Base-by-base conservation (phyloP, 1,140 invertebrate species). In the Ceratina japonica region DNA sequence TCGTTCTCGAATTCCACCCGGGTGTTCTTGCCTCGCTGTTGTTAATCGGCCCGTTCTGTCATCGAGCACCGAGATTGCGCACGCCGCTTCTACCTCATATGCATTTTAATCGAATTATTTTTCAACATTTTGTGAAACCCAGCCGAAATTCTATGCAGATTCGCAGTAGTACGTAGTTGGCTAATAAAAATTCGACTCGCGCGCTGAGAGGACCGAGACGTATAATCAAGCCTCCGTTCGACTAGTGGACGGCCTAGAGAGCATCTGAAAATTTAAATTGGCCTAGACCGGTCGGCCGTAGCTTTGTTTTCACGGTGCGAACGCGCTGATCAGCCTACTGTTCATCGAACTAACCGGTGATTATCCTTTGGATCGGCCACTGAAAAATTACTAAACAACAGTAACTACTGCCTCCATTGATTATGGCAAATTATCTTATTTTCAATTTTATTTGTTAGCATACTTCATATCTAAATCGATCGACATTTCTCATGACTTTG, bases 191-290 rank as follows among this genome's bases (percentile, higher is more conserved):
- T 85, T 85, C 73, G 79, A 37, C 75, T 63, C 75, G 64, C 59
- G 58, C 49, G 49, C 49, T 58, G 49, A 86, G 82, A 88, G 85
- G 88, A 81, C 78, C 87, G 72, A 71, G 71, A 82, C 79, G 77
- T 78, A 83, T 76, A 82, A 87, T 83, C 83, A 89, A 27, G 49
- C 70, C 69, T 37, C 20, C 16, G 63, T 65, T 62, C 70, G 62
- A 82, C 79, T 59, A 75, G 80, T 75, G 68, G 72, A 81, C 77
- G 61, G 70, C 77, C 75, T 56, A 87, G 76, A 88, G 86, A 83
- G 22, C 62, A 82, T 74, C 86, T 83, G 83, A 80, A 89, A 90
- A 87, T 88, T 90, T 90, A 90, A 90, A 91, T 90, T 90, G 87
- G 81, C 82, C 86, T 89, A 88, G 89, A 87, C 66, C n/a, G 52